phyloP scores from a whole-genome alignment of 2,797 vertebrate species.

The Clamator glandarius region DNA sequence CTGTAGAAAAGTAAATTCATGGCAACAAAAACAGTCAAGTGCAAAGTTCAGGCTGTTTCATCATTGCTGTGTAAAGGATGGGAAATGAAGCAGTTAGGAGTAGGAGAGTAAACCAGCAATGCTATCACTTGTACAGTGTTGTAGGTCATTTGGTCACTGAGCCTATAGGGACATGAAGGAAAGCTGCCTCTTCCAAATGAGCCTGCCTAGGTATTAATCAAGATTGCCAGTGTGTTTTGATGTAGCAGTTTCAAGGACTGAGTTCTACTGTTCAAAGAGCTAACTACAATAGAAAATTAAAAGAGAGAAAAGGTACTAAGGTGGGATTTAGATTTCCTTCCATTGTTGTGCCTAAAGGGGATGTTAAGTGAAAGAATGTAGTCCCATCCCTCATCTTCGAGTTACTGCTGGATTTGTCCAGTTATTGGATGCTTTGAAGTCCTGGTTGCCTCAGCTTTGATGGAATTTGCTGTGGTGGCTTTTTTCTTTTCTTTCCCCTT shows the following conservation, averaged over 20 bases:
- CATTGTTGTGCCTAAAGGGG: neutral
- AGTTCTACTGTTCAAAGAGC: neutral
- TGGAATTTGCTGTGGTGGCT: neutral
- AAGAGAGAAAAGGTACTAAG: neutral
- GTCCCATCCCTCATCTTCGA: neutral
- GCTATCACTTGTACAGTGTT: neutral
- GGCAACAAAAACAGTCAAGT: neutral
- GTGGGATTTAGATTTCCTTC: neutral
- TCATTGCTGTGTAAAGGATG: neutral
- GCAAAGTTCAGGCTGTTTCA: slow-evolving; percentile 21
- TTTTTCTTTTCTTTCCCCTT: neutral
- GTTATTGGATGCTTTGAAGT: neutral
- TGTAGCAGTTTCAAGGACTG: neutral
- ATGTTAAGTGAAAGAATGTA: neutral
- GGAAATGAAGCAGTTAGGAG: neutral
- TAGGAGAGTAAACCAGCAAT: neutral
- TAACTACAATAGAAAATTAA: neutral
- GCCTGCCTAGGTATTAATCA: neutral
- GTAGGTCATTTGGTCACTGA: neutral
- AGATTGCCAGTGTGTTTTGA: neutral
- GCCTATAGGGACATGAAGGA: neutral
- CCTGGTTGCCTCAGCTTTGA: neutral
- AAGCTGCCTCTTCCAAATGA: neutral
- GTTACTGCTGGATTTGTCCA: neutral
- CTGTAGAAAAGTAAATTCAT: neutral